These are phyloP conservation scores for Vanessa atalanta DNA, from an alignment of 1,140 invertebrate genomes.

Conservation along the genomic window DNA sequence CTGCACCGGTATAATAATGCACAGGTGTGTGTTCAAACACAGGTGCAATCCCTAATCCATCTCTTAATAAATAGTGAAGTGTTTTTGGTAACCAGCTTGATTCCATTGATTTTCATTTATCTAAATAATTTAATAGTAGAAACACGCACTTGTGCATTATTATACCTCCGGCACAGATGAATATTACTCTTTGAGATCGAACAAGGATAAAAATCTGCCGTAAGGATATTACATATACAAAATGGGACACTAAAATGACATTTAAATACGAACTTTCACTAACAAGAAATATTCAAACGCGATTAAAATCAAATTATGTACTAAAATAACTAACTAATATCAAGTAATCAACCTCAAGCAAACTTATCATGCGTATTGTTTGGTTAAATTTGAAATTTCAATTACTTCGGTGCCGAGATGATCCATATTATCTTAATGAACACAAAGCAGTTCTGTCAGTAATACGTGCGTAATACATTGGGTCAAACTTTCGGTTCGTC, in stretches of 20 bases:
- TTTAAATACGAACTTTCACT: not conserved
- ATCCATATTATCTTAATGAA: constrained; percentile 51
- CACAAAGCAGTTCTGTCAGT: constrained; percentile 38
- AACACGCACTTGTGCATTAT: too few species aligned
- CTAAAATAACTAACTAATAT: constrained; percentile 37
- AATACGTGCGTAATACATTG: constrained; percentile 39
- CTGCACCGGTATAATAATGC: too few species aligned
- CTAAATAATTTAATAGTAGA: too few species aligned
- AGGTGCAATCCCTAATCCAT: too few species aligned
- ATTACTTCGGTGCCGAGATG: constrained; percentile 43
- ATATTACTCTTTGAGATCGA: too few species aligned
- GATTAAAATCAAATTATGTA: constrained; percentile 33
- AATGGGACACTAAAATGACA: not conserved
- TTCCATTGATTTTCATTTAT: too few species aligned
- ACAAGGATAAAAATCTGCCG: too few species aligned
- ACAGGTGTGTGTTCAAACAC: too few species aligned
- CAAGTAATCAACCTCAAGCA: constrained; percentile 44
- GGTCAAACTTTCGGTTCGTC: constrained; percentile 26
- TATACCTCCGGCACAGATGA: too few species aligned
- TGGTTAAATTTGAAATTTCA: constrained; percentile 50
- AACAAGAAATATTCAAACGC: constrained; percentile 19
- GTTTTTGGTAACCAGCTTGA: too few species aligned
- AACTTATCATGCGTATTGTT: constrained; percentile 46
- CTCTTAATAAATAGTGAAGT: too few species aligned
- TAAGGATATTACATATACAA: not conserved